Percentiles rank a stretch among this genome's conserved stretches.
phyloP scores from a whole-genome alignment of 2,888 invertebrate genomes.

The Cyclophora albipunctata region DNA sequence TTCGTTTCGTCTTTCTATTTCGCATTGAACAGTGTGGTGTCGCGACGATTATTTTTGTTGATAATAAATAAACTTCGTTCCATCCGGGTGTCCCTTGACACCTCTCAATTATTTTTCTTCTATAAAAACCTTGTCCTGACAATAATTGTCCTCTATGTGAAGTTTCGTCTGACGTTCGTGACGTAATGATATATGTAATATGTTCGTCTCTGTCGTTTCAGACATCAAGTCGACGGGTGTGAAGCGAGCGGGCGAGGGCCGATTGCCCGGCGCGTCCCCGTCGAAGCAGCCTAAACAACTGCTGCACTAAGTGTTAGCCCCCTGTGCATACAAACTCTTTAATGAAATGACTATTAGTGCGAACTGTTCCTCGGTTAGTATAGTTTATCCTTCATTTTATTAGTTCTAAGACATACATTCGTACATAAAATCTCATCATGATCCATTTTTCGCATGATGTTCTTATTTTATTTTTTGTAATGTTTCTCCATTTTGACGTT shows the following conservation, averaged over 20 bases:
- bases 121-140: too few relatives aligned
- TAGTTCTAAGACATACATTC: slow-evolving; percentile 20
- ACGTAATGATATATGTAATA: neutral
- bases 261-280: slow-evolving; percentile 66
- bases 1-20: too few relatives aligned
- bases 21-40: too few relatives aligned
- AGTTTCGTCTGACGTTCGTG: neutral
- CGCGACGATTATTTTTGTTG: too few relatives aligned
- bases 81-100: too few relatives aligned
- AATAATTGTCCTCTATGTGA: neutral
- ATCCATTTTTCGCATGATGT: slow-evolving; percentile 7
- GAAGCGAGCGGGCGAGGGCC: slow-evolving; percentile 60
- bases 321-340: slow-evolving; percentile 1
- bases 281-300: slow-evolving; percentile 68
- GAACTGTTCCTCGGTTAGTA: slow-evolving; percentile 25
- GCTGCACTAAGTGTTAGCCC: slow-evolving; percentile 43
- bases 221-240: slow-evolving; percentile 62
- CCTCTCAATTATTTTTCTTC: too few relatives aligned
- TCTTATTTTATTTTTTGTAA: slow-evolving; percentile 1
- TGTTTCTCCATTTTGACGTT: slow-evolving; percentile 3
- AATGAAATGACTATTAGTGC: slow-evolving; percentile 20
- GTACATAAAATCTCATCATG: slow-evolving; percentile 28
- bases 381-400: slow-evolving; percentile 14
- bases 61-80: too few relatives aligned
- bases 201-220: slow-evolving; percentile 23